Percentiles rank a stretch among this genome's conserved stretches.
phyloP scores from a whole-genome alignment of 2,113 vertebrate species.

The Corythaeola cristata region DNA sequence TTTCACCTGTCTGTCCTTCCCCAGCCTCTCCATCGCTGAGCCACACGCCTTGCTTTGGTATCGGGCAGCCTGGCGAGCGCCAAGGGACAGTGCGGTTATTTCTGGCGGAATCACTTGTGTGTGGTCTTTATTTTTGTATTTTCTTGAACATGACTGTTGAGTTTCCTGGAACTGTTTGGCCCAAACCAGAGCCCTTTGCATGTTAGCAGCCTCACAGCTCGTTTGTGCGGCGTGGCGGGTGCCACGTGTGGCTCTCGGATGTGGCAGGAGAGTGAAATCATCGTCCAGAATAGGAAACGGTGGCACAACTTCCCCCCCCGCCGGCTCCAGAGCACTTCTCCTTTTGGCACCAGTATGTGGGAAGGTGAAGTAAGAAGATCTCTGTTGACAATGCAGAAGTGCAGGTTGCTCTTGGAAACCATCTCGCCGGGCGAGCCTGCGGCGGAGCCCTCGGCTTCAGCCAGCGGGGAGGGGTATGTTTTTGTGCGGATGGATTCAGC shows the following conservation, averaged over 20 bases:
- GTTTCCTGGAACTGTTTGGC: conserved; percentile 27
- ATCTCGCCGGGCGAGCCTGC: fast-evolving
- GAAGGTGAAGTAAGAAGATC: conserved; percentile 27
- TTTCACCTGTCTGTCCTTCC: background rate
- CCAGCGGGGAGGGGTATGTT: background rate
- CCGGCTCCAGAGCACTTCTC: conserved; percentile 33
- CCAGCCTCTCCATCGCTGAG: fast-evolving
- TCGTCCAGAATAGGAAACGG: conserved; percentile 12
- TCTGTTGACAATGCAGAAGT: conserved; percentile 26
- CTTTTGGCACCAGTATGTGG: background rate
- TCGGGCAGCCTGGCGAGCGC: fast-evolving
- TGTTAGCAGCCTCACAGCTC: background rate
- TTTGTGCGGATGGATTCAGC: background rate
- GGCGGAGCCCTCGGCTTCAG: background rate
- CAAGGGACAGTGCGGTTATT: background rate
- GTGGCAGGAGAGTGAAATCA: conserved; percentile 50
- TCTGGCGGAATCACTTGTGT: background rate
- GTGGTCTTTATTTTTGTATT: background rate
- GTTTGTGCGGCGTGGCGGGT: fast-evolving
- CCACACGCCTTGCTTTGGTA: fast-evolving
- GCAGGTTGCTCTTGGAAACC: background rate
- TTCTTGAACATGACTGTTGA: background rate
- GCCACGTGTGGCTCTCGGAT: conserved; percentile 12
- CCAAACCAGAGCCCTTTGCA: background rate
- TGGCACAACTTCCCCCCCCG: background rate